Conservation (phyloP, 2,797 vertebrate genomes). For the Orestias chungarensis region DNA sequence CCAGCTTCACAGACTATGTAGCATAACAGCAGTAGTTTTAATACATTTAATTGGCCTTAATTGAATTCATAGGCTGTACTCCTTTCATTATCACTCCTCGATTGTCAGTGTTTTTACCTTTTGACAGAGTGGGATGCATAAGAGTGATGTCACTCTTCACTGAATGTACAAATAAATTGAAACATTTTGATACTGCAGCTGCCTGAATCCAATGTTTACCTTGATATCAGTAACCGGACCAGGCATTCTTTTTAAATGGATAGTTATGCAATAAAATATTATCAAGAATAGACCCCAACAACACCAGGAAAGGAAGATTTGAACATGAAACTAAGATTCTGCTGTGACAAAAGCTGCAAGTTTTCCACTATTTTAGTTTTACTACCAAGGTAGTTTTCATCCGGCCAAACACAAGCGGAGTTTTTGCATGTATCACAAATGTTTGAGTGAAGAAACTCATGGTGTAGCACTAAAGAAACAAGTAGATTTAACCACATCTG, state of each 20-base stretch:
- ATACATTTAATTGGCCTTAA: too few relatives aligned
- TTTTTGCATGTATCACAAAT: conserved; percentile 14
- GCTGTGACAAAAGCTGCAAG: conserved; percentile 20
- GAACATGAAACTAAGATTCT: conserved; percentile 28
- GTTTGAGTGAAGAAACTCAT: background rate
- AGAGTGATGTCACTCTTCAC: background rate
- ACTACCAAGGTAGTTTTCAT: conserved; percentile 30
- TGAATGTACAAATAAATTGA: background rate
- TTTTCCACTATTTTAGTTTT: conserved; percentile 46
- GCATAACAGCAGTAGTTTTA: background rate
- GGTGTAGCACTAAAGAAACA: conserved; percentile 20
- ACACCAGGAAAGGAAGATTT: background rate
- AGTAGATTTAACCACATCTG: conserved; percentile 45
- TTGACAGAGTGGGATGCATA: background rate
- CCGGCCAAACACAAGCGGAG: conserved; percentile 17
- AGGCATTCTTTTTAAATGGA: background rate
- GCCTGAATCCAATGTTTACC: background rate
- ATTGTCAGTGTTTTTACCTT: background rate
- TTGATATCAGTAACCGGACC: background rate
- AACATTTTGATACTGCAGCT: background rate
- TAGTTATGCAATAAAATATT: background rate
- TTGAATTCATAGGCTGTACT: background rate
- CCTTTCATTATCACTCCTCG: background rate
- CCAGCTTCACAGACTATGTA: background rate
- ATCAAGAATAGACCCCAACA: conserved; percentile 3